Percentiles rank a stretch among this genome's conserved stretches.
Conservation (phyloP, 2,888 invertebrate species). For the Dermolepida albohirtum region DNA sequence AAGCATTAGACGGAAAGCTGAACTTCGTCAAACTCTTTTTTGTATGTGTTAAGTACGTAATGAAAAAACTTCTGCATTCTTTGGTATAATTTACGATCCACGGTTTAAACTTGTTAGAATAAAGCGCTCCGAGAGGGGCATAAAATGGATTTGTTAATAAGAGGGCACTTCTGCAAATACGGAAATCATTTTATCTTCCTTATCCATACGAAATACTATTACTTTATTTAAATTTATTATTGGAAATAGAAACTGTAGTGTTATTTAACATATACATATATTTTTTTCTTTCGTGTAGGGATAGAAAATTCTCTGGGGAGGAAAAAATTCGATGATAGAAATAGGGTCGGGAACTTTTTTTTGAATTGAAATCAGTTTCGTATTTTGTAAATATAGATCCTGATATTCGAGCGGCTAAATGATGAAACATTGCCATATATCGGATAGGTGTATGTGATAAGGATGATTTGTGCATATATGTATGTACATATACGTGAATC, state of each 20-base stretch:
- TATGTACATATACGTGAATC: no score
- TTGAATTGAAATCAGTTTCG: conserved; percentile 5
- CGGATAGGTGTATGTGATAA: background rate
- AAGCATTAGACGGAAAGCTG: conserved; percentile 14
- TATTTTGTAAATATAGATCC: conserved; percentile 13
- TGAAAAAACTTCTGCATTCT: conserved; percentile 46
- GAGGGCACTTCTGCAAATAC: conserved; percentile 10
- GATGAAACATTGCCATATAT: conserved; percentile 8
- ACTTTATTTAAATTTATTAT: conserved; percentile 1
- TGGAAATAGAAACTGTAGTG: background rate
- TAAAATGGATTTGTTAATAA: conserved; percentile 39
- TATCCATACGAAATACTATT: no score
- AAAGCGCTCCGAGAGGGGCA: conserved; percentile 24
- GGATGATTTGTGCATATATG: background rate
- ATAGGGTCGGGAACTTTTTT: background rate
- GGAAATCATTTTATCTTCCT: background rate
- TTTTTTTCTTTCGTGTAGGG: background rate
- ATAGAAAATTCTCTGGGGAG: conserved; percentile 1
- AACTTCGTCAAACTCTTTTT: background rate
- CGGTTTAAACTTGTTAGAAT: conserved; percentile 19
- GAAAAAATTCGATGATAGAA: background rate
- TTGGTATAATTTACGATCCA: conserved; percentile 42
- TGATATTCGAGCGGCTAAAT: conserved; percentile 5
- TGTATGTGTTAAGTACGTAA: conserved; percentile 43
- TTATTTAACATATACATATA: background rate